phyloP scores from a whole-genome alignment of 2,888 invertebrate genomes.

The Hymenopus coronatus region DNA sequence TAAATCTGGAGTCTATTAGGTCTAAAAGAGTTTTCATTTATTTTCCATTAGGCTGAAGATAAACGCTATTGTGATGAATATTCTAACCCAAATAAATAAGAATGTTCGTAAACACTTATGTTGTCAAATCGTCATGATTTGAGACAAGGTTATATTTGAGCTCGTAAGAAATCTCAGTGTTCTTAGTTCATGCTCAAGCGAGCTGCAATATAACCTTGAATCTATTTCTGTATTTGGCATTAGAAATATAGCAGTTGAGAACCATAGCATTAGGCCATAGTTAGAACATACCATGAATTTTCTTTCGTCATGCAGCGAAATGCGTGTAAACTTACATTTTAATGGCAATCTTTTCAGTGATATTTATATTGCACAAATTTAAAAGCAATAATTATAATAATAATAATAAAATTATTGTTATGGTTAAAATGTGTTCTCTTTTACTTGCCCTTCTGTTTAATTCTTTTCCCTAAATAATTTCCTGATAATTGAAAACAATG shows the following conservation, averaged over 20 bases:
- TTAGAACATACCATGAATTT: not conserved
- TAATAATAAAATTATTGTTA: slow-evolving; percentile 12
- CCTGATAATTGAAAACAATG: no score
- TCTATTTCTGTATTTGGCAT: not conserved
- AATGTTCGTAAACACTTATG: no score
- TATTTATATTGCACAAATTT: slow-evolving; percentile 20
- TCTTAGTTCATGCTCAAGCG: not conserved
- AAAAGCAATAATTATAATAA: not conserved
- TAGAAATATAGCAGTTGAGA: not conserved
- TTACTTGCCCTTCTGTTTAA: not conserved
- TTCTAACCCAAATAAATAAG: no score
- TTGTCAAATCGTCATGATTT: not conserved
- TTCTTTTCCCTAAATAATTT: not conserved
- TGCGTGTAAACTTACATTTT: slow-evolving; percentile 1
- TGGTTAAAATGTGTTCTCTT: not conserved
- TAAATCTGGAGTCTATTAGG: no score
- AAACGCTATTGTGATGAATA: no score
- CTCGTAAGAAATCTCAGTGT: not conserved
- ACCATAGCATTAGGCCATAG: not conserved
- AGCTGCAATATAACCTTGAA: not conserved
- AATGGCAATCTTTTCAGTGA: not conserved
- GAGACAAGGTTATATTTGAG: not conserved
- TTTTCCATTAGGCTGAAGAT: no score
- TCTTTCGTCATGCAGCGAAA: not conserved
- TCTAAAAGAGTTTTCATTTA: no score